Evolutionary conservation across 2,797 vertebrate species (phyloP).

Genomic region (Phoxinus dragarum): DNA sequence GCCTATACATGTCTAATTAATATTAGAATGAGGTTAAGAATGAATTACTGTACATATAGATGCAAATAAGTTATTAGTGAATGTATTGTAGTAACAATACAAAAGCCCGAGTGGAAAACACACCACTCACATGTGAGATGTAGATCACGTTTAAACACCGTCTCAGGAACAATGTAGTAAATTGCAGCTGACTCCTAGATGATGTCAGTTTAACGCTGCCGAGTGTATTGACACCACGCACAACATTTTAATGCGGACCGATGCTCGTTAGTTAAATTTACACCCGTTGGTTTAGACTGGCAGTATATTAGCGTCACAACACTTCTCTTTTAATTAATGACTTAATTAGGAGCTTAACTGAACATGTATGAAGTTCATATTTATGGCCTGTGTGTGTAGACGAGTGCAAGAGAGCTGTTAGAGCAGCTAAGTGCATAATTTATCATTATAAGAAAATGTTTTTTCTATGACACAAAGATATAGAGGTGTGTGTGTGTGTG

Average conservation of each 20-base stretch:
- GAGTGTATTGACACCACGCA: conserved; percentile 24
- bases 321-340: conserved; percentile 61
- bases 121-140: neutral
- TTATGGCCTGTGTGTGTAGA: conserved; percentile 40
- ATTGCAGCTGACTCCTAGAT: conserved; percentile 7
- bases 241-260: conserved; percentile 4
- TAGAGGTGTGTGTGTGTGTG: conserved; percentile 11
- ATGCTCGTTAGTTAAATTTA: conserved; percentile 54
- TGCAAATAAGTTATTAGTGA: neutral
- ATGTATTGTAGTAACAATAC: neutral
- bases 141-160: neutral
- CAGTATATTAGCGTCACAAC: conserved; percentile 50
- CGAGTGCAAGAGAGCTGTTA: conserved; percentile 41
- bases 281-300: conserved; percentile 36
- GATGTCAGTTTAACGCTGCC: conserved; percentile 13
- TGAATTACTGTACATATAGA: neutral
- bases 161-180: conserved; percentile 21
- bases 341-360: conserved; percentile 63
- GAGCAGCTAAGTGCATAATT: conserved; percentile 42
- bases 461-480: neutral
- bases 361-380: conserved; percentile 62
- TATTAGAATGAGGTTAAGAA: neutral
- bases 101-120: neutral
- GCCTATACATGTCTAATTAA: neutral
- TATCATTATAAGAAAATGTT: conserved; percentile 34